Base-by-base conservation (phyloP, 2,797 vertebrate genomes). In the Fratercula arctica region DNA sequence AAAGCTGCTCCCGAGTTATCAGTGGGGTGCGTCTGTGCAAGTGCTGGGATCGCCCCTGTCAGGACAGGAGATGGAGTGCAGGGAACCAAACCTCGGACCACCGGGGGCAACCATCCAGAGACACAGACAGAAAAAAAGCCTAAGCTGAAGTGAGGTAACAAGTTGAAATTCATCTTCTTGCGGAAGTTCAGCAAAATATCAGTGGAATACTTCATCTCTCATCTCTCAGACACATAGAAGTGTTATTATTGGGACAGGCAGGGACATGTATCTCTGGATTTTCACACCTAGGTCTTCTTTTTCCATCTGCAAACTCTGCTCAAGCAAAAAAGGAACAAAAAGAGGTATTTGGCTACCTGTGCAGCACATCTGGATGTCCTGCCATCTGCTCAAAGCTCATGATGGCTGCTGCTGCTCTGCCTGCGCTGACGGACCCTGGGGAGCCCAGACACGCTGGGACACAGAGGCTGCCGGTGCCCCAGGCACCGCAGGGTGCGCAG, bases 11-110 rank as follows among this genome's bases (percentile, higher is more conserved):
- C 43, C 23, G 29, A 13, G 6, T 15, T 39, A 33, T 0, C 2
- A 2, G 25, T 10, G 20, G 8, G 9, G 28, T 14, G 16, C 6
- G 1, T 4, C 7, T 29, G 28, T 1, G 0, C 1, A 1, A 43
- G n/a, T 12, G 29, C 39, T 39, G 19, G 13, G 35, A 33, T 69
- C 1, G 0, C 12, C 28, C 3, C 4, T 41, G 46, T 33, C 48
- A 4, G 0, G 2, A 41, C 20, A 51, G 66, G 29, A 50, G 51
- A 66, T 26, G 15, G 28, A 64, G 31, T 3, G 5, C 24, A n/a
- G 26, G 45, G n/a, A 56, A 81, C 18, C 28, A 50, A 12, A 54
- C 9, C 17, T 39, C 50, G 35, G 33, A 35, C 8, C 23, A 28
- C 5, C 2, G 4, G 8, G 26, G 45, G 4, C 72, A 76, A 8